Evolutionary conservation across 2,888 invertebrate species (phyloP).

Genomic region (Nomada ferruginata): DNA sequence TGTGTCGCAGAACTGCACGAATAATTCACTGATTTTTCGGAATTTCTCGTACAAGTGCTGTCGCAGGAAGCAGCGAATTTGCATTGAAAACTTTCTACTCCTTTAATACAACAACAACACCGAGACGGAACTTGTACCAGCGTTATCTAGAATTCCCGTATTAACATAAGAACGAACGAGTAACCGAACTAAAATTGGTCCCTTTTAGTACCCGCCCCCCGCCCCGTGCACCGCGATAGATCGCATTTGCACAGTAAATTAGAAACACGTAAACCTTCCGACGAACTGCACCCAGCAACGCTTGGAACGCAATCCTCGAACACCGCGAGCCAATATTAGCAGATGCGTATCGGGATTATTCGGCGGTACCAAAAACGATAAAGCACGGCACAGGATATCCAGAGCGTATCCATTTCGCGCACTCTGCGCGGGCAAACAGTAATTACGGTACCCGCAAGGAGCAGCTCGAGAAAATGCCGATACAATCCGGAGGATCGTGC

Average conservation of each 20-base stretch:
- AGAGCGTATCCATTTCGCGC: constrained; percentile 46
- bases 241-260: background rate
- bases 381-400: constrained; percentile 35
- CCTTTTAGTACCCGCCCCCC: background rate
- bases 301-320: background rate
- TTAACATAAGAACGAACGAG: background rate
- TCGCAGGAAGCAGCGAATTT: too few species aligned
- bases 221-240: background rate
- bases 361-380: constrained; percentile 24
- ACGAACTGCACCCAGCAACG: too few species aligned
- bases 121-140: background rate
- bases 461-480: constrained; percentile 54
- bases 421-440: constrained; percentile 51
- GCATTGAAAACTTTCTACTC: background rate
- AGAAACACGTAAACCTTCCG: constrained; percentile 4
- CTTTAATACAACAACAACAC: background rate
- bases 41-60: too few species aligned
- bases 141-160: too few species aligned
- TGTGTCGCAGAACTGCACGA: too few species aligned
- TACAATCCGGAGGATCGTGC: constrained; percentile 56
- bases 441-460: constrained; percentile 55
- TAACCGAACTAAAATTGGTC: too few species aligned
- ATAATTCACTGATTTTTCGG: too few species aligned
- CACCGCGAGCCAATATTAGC: constrained; percentile 17
- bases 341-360: constrained; percentile 6